These are phyloP conservation scores for Muscicapa comitata DNA, from an alignment of 2,797 vertebrate genomes.

Conservation along the genomic window DNA sequence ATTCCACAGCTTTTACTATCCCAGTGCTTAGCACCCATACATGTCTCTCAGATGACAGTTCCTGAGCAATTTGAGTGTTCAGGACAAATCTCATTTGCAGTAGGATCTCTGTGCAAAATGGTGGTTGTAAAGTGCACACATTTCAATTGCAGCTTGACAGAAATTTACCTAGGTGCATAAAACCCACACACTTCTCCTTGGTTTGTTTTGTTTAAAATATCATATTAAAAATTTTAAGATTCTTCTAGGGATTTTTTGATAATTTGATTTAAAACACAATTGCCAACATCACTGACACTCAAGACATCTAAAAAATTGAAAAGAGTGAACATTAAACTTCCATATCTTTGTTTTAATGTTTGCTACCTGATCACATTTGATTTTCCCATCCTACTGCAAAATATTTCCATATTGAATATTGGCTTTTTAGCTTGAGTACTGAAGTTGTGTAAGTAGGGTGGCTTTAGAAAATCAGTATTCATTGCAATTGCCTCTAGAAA, in stretches of 20 bases:
- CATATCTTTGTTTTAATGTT: not conserved
- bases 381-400: not conserved
- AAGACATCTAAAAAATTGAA: not conserved
- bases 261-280: not conserved
- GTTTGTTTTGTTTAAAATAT: not conserved
- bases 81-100: not conserved
- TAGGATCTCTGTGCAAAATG: not conserved
- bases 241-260: not conserved
- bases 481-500: not conserved
- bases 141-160: not conserved
- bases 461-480: not conserved
- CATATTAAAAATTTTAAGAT: not conserved
- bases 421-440: not conserved
- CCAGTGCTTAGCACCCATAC: not conserved
- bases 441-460: not conserved
- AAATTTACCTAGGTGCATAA: not conserved
- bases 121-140: fast-evolving
- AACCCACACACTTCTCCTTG: not conserved
- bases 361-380: not conserved
- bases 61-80: not conserved
- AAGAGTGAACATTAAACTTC: not conserved
- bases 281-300: not conserved
- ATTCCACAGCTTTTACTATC: not conserved
- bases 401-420: not conserved
- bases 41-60: fast-evolving